These are phyloP conservation scores for Dendroctonus valens DNA, from an alignment of 1,140 invertebrate species.

Conservation along the genomic window DNA sequence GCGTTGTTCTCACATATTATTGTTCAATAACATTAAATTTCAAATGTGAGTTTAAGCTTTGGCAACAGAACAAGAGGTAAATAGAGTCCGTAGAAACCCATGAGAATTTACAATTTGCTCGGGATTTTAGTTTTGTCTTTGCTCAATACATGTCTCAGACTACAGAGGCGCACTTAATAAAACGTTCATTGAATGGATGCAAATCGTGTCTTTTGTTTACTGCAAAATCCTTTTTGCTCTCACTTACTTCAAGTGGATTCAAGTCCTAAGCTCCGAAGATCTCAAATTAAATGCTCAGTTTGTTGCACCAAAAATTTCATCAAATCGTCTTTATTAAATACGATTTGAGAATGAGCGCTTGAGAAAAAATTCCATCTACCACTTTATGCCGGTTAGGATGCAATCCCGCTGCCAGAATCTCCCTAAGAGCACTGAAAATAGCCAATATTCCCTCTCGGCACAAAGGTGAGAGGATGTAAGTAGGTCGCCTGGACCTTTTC, in stretches of 20 bases:
- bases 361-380: conserved; percentile 9
- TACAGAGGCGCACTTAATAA: not conserved
- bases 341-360: not conserved
- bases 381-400: conserved; percentile 22
- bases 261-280: no score
- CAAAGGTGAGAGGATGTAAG: conserved; percentile 36
- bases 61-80: conserved; percentile 19
- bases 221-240: no score
- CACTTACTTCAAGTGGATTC: no score
- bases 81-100: conserved; percentile 17
- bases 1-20: no score
- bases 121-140: conserved; percentile 4
- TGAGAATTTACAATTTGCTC: conserved; percentile 15
- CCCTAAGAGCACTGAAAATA: conserved; percentile 19
- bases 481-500: conserved; percentile 33
- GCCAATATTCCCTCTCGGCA: conserved; percentile 19
- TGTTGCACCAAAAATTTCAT: not conserved
- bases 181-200: not conserved
- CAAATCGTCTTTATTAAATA: not conserved
- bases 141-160: not conserved
- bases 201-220: no score
- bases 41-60: conserved; percentile 16
- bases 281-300: not conserved
- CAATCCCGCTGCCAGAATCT: conserved; percentile 12
- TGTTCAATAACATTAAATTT: conserved; percentile 24